Evolutionary conservation across 2,888 invertebrate genomes (phyloP), one percentile per base, ranked within the genome.

Genomic region (Tetragonula carbonaria): DNA sequence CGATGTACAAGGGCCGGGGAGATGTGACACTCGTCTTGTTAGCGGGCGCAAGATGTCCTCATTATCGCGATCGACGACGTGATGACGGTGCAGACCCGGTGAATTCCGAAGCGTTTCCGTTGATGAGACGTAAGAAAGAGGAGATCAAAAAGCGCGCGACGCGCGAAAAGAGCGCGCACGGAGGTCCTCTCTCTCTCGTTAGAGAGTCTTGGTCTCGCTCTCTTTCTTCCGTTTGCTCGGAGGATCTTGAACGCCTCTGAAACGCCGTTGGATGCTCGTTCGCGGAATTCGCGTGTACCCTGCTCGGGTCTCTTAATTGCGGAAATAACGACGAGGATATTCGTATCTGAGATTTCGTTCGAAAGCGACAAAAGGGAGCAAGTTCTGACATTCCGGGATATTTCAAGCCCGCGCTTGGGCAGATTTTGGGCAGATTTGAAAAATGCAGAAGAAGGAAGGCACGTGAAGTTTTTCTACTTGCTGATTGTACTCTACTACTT

Each of bases 1-100:
- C 45, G 45, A 45, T 45, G 45, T 45, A 45, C 45, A 45, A 45
- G 45, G 45, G 45, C 45, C 45, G 45, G 45, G 83, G 80, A 85
- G 85, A 82, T 90, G 87, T 82, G 92, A 90, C 90, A 86, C 89
- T 90, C 88, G 90, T 91, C 92, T 91, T 89, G 91, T 92, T 91
- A 91, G 89, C 78, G 45, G 85, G 86, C 87, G 87, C 91, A 88
- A 87, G 89, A 89, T 86, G 90, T 90, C 90, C 91, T 92, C 91
- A 89, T 92, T 92, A 92, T 89, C 86, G 85, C 86, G 88, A 85
- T 86, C 88, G 91, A 90, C 86, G 88, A 45, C 45, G 77, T 87
- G 91, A 91, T 90, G 91, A 90, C 89, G 90, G 86, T 86, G 90
- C 88, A 87, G 72, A 74, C 63, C 72, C 74, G 66, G 76, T 55